A percentile compares a stretch with the other conserved stretches of the same genome.
Conservation (phyloP, 2,797 vertebrate species). For the Odontamblyopus lacepedii region DNA sequence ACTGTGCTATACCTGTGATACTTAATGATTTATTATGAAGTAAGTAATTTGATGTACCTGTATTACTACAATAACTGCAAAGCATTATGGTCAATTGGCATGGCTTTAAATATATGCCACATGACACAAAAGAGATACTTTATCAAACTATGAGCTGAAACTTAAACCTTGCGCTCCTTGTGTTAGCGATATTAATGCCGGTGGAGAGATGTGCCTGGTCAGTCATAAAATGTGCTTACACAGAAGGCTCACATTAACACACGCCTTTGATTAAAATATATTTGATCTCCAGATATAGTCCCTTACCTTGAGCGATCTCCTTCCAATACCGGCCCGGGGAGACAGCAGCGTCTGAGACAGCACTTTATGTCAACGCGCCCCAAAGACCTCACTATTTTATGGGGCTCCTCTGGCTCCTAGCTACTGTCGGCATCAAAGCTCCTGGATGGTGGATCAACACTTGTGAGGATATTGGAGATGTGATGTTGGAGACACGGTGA, state of each 20-base stretch:
- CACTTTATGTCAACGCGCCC: conserved; percentile 70
- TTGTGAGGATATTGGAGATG: conserved; percentile 13
- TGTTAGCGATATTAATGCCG: conserved; percentile 54
- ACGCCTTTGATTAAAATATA: conserved; percentile 71
- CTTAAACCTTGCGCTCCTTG: neutral
- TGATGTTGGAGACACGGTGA: conserved; percentile 42
- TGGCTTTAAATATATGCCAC: neutral
- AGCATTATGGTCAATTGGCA: neutral
- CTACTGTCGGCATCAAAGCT: conserved; percentile 65
- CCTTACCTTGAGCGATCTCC: conserved; percentile 66
- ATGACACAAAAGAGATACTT: conserved; percentile 9
- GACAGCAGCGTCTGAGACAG: conserved; percentile 74
- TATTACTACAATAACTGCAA: neutral
- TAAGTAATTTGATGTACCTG: neutral
- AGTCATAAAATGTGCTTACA: conserved; percentile 78
- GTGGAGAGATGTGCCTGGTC: conserved; percentile 65
- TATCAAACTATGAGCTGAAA: conserved; percentile 24
- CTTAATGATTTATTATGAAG: neutral
- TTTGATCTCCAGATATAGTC: conserved; percentile 55
- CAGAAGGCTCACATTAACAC: conserved; percentile 65
- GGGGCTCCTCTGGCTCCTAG: conserved; percentile 57
- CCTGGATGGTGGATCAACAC: conserved; percentile 9
- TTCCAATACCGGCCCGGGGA: conserved; percentile 61
- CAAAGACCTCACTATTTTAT: conserved; percentile 45
- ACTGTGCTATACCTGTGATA: neutral